Evolutionary conservation across 2,113 vertebrate genomes (phyloP), one percentile per base, ranked within the genome.

Genomic region (Cyprinodon tularosa): DNA sequence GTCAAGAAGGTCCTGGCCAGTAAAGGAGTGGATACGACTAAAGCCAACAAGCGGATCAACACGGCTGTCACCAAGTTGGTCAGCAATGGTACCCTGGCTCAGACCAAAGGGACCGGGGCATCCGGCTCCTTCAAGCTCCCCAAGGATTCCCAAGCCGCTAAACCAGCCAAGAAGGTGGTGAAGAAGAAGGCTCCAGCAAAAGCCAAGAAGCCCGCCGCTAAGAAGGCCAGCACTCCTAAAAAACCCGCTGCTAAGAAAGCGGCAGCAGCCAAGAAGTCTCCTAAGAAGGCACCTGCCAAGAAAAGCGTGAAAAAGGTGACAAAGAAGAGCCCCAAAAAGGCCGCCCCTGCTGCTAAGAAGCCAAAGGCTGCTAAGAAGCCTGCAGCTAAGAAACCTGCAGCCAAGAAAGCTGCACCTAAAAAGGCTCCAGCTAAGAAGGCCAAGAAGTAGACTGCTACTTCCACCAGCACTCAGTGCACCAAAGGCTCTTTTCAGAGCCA

Each of bases 401-500:
- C 50, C 4, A 53, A 53, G 20, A 53, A 53, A 8, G 15, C 50
- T 17, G 17, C 50, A 53, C 15, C n/a, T n/a, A n/a, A n/a, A n/a
- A n/a, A n/a, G n/a, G n/a, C n/a, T n/a, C n/a, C n/a, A n/a, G n/a
- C 50, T 17, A 53, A 53, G 50, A 53, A 53, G 50, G 50, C 50
- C 50, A 17, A 20, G 50, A 80, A 84, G 62, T 53, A 81, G 81
- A 78, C 78, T 81, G 68, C 77, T 78, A 29, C 50, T 15, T 17
- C 12, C 3, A 12, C 1, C 0, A 48, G 3, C 17, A 15, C 50
- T 53, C 13, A 53, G 4, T 5, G 17, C 17, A 13, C 13, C 20
- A 71, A 80, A 17, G 78, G 78, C 72, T 81, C 78, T 76, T 81
- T 66, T 81, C 40, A 81, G 78, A 76, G 78, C 78, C 78, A 71